Conservation (phyloP, 1,140 invertebrate species). For the Drosophila kurseongensis region DNA sequence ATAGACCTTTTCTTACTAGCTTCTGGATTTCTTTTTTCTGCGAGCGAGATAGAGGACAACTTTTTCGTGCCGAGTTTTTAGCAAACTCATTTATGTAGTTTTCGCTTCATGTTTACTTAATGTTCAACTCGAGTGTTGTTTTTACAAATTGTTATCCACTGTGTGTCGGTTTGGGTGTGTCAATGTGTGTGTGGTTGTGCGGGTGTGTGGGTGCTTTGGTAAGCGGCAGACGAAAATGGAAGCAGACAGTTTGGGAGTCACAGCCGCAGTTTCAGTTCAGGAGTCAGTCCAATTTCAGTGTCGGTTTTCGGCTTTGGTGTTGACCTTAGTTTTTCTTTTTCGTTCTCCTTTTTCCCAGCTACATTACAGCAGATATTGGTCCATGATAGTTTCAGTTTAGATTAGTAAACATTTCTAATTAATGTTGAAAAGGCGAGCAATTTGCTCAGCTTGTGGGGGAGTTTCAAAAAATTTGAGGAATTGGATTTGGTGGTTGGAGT, state of each 20-base stretch:
- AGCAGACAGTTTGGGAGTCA: conserved; percentile 51
- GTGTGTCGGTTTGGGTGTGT: conserved; percentile 23
- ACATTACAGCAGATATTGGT: conserved; percentile 17
- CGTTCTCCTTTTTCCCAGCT: conserved; percentile 7
- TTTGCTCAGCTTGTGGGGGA: conserved; percentile 16
- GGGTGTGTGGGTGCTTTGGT: conserved; percentile 10
- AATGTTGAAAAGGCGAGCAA: conserved; percentile 48
- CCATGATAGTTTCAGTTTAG: conserved; percentile 30
- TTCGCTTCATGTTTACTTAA: conserved; percentile 80
- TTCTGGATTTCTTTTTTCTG: conserved; percentile 11
- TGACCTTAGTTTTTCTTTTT: conserved; percentile 51
- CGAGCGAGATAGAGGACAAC: conserved; percentile 37
- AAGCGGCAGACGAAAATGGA: conserved; percentile 40
- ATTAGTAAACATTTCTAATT: conserved; percentile 70
- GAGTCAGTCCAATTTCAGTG: conserved; percentile 30
- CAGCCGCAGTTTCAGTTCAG: conserved; percentile 20
- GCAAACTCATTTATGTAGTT: conserved; percentile 82
- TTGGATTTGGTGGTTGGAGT: not conserved
- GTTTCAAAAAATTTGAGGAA: not conserved
- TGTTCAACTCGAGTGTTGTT: conserved; percentile 81
- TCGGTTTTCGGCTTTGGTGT: conserved; percentile 47
- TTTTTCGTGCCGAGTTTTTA: conserved; percentile 73
- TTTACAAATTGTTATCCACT: conserved; percentile 81
- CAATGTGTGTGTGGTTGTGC: conserved; percentile 7
- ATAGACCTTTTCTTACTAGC: not conserved